Percentiles rank a stretch among this genome's conserved stretches.
Conservation (phyloP, 2,797 vertebrate genomes). For the Tolypeutes matacus region DNA sequence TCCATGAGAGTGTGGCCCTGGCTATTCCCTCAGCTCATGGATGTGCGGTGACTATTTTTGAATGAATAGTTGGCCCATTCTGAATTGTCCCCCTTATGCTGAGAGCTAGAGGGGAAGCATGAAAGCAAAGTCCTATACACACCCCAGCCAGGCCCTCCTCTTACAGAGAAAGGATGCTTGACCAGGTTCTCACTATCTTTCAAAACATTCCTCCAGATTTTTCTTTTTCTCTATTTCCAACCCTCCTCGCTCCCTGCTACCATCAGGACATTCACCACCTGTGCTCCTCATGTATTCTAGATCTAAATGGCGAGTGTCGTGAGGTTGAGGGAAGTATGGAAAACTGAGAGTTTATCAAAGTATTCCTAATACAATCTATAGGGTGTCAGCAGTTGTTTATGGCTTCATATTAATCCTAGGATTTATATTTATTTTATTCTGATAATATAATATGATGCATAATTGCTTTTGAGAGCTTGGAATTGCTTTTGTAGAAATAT, state of each 20-base stretch:
- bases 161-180: background rate
- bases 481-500: conserved; percentile 75
- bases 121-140: background rate
- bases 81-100: background rate
- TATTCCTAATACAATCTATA: conserved; percentile 58
- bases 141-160: too few species aligned
- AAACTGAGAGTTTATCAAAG: conserved; percentile 29
- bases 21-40: background rate
- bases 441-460: conserved; percentile 69
- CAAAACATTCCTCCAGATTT: background rate
- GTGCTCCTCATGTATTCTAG: background rate
- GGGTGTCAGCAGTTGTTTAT: conserved; percentile 62
- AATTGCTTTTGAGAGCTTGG: conserved; percentile 72
- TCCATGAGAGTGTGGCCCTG: background rate
- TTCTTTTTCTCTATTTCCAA: background rate
- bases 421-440: conserved; percentile 75
- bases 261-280: background rate
- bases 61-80: background rate
- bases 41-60: background rate
- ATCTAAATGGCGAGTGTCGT: background rate
- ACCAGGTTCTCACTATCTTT: background rate
- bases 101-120: background rate
- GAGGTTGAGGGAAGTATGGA: background rate
- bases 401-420: conserved; percentile 53
- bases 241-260: background rate